Base-by-base conservation (phyloP, 2,888 invertebrate species). In the Eristalis pertinax region DNA sequence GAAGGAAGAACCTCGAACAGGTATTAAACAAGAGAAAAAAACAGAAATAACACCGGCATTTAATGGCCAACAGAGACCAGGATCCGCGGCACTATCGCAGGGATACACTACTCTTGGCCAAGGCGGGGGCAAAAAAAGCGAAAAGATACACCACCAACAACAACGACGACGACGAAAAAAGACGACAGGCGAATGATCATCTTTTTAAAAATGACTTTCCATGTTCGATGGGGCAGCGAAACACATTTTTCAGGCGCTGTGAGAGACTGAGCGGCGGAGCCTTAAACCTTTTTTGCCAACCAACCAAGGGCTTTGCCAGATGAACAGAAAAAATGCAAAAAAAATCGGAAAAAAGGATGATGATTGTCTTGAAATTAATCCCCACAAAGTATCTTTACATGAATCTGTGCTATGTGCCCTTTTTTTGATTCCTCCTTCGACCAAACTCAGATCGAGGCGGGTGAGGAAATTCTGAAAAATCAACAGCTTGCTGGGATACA, bases 321-420 rank as follows among this genome's bases (percentile, higher is more conserved):
- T 13, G 60, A 60, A 32, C 8, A 8, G 10, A 10, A 32, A 8
- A 32, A 32, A 32, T 26, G 4, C 26, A 32, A 32, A 26, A 60
- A 13, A 8, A 60, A 60, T 26, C 11, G 5, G 56, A 60, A 60
- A 24, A n/a, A 60, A 24, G 26, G 60, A 79, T 79, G 87, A 87
- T 87, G 83, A 87, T 83, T 87, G 83, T 84, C 84, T 87, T 84
- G 84, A 87, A 87, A 87, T 87, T 87, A 87, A 87, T 87, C 87
- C 87, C 69, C 80, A 83, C 87, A 84, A 84, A 87, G 87, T 87
- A 87, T 84, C 87, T 87, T 8, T 87, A 87, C 87, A 87, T 73
- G 84, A 87, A 84, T 87, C 87, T 87, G 76, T 87, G 79, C 83
- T 76, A 87, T 87, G 83, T 83, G 83, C 83, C 86, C 78, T 83